Evolutionary conservation across 2,888 invertebrate species (phyloP).

Genomic region (Hydropsyche betteni): DNA sequence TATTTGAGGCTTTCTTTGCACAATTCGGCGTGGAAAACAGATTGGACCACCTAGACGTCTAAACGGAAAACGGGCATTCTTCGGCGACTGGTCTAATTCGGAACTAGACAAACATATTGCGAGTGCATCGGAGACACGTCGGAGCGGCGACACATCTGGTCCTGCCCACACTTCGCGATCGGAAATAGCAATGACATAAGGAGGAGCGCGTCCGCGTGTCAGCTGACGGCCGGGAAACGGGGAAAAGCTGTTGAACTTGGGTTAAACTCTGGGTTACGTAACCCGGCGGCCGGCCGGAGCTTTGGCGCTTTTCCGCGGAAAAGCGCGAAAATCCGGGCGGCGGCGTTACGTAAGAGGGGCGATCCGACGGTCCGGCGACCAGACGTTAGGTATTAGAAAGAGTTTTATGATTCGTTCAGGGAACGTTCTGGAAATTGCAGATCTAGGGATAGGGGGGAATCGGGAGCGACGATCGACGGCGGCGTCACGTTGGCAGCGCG

Average conservation of each 20-base stretch:
- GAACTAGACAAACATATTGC: too few species aligned
- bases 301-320: background rate
- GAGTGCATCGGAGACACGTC: background rate
- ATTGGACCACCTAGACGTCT: too few species aligned
- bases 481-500: too few species aligned
- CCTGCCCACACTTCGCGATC: background rate
- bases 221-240: background rate
- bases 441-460: background rate
- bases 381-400: too few species aligned
- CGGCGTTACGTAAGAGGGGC: background rate
- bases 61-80: too few species aligned
- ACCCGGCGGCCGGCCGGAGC: background rate
- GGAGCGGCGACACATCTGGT: background rate
- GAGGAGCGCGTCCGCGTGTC: background rate
- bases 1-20: too few species aligned
- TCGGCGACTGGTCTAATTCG: too few species aligned
- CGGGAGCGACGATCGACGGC: background rate
- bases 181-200: slow-evolving; percentile 23
- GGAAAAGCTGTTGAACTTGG: background rate
- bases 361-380: too few species aligned
- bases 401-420: too few species aligned
- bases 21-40: too few species aligned
- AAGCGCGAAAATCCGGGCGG: background rate
- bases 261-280: background rate
- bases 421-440: too few species aligned